phyloP scores from a whole-genome alignment of 2,113 vertebrate species.

The Rhinoptilus africanus region DNA sequence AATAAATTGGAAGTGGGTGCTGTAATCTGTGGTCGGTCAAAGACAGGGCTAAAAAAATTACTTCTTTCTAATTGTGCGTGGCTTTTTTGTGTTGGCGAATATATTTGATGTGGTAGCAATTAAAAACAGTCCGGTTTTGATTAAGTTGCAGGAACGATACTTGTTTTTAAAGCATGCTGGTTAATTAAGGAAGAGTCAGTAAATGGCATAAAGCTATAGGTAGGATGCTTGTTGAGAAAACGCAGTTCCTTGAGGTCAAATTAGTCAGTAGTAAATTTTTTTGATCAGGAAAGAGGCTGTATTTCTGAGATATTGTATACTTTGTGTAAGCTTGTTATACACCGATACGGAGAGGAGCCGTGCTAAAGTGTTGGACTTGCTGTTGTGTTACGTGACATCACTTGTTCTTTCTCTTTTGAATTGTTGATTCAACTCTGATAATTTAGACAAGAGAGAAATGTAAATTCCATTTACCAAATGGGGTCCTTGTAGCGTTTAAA shows the following conservation, averaged over 20 bases:
- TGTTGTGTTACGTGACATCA: neutral
- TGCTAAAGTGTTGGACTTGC: slow-evolving; percentile 11
- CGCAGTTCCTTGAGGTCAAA: slow-evolving; percentile 6
- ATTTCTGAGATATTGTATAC: slow-evolving; percentile 7
- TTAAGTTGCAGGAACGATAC: neutral
- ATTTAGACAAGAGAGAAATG: slow-evolving; percentile 34
- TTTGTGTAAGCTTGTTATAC: slow-evolving; percentile 18
- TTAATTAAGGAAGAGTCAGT: slow-evolving; percentile 54
- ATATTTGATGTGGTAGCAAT: neutral
- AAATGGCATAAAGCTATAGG: slow-evolving; percentile 4
- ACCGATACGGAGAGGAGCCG: slow-evolving; percentile 8
- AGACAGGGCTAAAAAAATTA: slow-evolving; percentile 7
- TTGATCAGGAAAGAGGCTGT: neutral
- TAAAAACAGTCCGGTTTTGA: slow-evolving; percentile 34
- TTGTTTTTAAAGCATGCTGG: slow-evolving; percentile 40
- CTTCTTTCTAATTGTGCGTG: neutral
- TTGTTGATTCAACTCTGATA: slow-evolving; percentile 40
- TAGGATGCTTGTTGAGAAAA: slow-evolving; percentile 12
- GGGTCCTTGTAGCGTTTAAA: slow-evolving; percentile 13
- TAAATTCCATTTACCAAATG: slow-evolving; percentile 42
- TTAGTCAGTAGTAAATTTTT: slow-evolving; percentile 38
- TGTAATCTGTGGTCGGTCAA: neutral
- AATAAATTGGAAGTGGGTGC: neutral
- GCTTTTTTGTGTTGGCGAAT: slow-evolving; percentile 31
- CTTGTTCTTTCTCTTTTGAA: slow-evolving; percentile 30